Base-by-base conservation (phyloP, 1,140 invertebrate genomes). In the Drosophila pallidifrons region DNA sequence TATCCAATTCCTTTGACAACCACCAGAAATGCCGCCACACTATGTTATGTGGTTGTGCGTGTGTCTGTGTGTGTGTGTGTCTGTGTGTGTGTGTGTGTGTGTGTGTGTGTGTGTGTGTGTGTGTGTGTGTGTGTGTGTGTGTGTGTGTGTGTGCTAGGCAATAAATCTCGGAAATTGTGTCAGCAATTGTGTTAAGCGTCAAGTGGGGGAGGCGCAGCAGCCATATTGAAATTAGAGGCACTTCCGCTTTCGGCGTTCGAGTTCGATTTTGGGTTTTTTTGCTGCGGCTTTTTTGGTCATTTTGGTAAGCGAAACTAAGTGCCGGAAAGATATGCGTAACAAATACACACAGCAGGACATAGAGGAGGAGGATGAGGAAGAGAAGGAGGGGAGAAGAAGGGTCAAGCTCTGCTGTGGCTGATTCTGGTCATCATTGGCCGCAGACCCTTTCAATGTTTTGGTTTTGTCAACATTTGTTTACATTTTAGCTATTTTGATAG, bases 161-260 rank as follows among this genome's bases (percentile, higher is more conserved):
- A 88, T 88, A 88, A 87, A 87, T 87, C 83, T 88, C 77, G 83
- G 83, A 87, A 88, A 88, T 87, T 87, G 83, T 88, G 83, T 87
- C 85, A 89, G 83, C 82, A 88, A 87, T 87, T 87, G 82, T 87
- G 72, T 87, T 85, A 76, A 81, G 61, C 73, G 60, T 67, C 58
- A 74, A 49, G 55, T 43, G 45, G 59, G 35, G 7, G 6, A 25
- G 20, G 20, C 20, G 30, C 77, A 25, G 74, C 70, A 8, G 75
- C 85, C 85, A 89, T 88, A 83, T 88, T 88, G 85, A 88, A 88
- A 89, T 88, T 88, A 88, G 85, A 88, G 77, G 77, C 70, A 88
- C 74, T 88, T 88, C 83, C 83, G 83, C 57, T 88, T 80, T 80
- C 76, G 58, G 77, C 63, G 46, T n/a, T 75, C 32, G 25, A 51